phyloP scores from a whole-genome alignment of 2,888 invertebrate genomes.

The Marasmarcha lunaedactyla region DNA sequence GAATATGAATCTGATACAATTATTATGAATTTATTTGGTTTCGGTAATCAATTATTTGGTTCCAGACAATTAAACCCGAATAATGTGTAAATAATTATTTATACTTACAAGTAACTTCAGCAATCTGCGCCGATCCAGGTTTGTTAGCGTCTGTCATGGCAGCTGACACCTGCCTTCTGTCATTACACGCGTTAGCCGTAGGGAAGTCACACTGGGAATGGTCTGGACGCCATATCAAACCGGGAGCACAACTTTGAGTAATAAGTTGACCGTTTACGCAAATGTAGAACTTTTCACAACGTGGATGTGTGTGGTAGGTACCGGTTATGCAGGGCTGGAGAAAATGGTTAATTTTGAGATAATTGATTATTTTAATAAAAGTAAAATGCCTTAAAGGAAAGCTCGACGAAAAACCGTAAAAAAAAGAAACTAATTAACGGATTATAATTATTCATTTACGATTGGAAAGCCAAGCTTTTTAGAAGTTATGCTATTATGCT shows the following conservation, averaged over 20 bases:
- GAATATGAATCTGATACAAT: no score
- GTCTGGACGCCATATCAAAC: constrained; percentile 78
- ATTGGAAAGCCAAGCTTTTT: no score
- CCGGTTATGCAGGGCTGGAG: constrained; percentile 74
- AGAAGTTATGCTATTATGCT: no score
- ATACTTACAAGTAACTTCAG: no score
- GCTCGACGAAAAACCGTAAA: no score
- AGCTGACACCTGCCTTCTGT: constrained; percentile 33
- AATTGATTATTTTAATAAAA: constrained; percentile 1
- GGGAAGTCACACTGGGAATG: constrained; percentile 82
- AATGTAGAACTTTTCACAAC: constrained; percentile 81
- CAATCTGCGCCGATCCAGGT: constrained; percentile 26
- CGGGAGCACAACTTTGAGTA: constrained; percentile 79
- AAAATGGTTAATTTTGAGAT: neutral
- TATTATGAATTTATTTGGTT: no score
- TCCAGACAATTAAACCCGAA: no score
- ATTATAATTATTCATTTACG: no score
- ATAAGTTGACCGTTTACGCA: constrained; percentile 82
- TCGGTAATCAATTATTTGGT: no score
- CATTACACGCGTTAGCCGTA: constrained; percentile 71
- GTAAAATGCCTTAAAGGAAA: no score
- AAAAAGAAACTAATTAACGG: neutral
- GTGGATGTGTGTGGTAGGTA: constrained; percentile 79
- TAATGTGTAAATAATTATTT: no score
- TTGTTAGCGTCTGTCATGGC: constrained; percentile 29